Evolutionary conservation across 2,888 invertebrate species (phyloP).

Genomic region (Crocallis elinguaria): DNA sequence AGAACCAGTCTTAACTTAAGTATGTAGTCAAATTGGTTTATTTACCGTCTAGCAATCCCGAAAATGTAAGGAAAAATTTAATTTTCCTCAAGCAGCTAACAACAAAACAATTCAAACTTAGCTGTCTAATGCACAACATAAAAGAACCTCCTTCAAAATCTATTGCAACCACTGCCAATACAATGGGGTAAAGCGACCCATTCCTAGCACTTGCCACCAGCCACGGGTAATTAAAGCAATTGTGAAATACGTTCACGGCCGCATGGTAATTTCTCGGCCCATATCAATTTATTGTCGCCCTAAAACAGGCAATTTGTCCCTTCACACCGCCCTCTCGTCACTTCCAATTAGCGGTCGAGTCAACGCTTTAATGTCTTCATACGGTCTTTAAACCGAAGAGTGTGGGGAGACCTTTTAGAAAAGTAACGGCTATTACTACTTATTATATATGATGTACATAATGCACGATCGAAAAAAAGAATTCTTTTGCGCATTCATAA

Average conservation of each 20-base stretch:
- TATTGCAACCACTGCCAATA: conserved; percentile 50
- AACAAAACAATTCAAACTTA: neutral
- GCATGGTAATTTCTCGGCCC: conserved; percentile 76
- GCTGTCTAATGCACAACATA: neutral
- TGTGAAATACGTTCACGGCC: conserved; percentile 71
- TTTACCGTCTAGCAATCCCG: too few relatives aligned
- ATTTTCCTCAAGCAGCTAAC: too few relatives aligned
- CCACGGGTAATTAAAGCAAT: conserved; percentile 75
- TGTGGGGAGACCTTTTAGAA: neutral
- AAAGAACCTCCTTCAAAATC: conserved; percentile 16
- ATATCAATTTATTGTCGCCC: conserved; percentile 82
- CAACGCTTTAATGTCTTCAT: conserved; percentile 68
- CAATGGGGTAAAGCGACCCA: conserved; percentile 50
- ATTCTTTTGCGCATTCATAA: too few relatives aligned
- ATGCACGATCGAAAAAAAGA: too few relatives aligned
- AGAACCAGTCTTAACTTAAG: too few relatives aligned
- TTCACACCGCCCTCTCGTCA: conserved; percentile 57
- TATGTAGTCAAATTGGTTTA: too few relatives aligned
- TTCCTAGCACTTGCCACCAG: conserved; percentile 61
- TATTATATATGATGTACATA: too few relatives aligned
- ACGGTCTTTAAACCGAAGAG: conserved; percentile 41
- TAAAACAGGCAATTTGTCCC: conserved; percentile 78
- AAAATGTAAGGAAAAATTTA: too few relatives aligned
- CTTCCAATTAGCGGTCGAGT: conserved; percentile 71
- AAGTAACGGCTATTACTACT: neutral